Percentiles rank a stretch among this genome's conserved stretches.
These are phyloP conservation scores for Stictocephala bisonia DNA, from an alignment of 2,888 invertebrate genomes.

Conservation along the genomic window DNA sequence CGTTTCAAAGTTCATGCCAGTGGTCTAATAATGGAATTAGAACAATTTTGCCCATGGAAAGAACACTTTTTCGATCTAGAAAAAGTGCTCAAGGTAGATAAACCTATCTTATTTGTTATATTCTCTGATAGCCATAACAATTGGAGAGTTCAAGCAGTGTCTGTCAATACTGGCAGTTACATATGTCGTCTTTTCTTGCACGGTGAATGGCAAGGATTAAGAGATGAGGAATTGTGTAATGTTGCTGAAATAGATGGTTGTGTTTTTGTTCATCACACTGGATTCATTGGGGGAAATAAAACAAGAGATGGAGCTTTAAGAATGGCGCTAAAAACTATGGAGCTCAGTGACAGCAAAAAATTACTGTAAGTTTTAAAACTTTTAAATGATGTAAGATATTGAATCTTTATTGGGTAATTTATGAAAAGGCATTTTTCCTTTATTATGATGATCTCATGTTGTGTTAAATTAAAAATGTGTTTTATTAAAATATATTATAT, in stretches of 20 bases:
- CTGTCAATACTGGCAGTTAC: conserved; percentile 77
- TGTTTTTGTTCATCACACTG: conserved; percentile 87
- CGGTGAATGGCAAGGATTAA: conserved; percentile 86
- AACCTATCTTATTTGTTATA: conserved; percentile 77
- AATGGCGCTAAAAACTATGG: conserved; percentile 84
- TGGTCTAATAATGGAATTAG: conserved; percentile 85
- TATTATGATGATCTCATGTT: too few species aligned
- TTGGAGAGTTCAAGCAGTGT: conserved; percentile 91
- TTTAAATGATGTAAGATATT: too few species aligned
- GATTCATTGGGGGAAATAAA: conserved; percentile 92
- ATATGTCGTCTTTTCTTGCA: conserved; percentile 80
- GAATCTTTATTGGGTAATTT: too few species aligned
- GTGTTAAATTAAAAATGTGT: too few species aligned
- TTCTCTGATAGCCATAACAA: conserved; percentile 72
- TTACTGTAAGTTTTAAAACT: too few species aligned
- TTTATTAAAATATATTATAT: too few species aligned
- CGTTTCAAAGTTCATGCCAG: conserved; percentile 75
- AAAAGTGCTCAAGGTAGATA: conserved; percentile 73
- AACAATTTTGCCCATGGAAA: conserved; percentile 86
- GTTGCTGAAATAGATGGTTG: conserved; percentile 78
- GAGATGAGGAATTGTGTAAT: conserved; percentile 78
- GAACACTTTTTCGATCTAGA: conserved; percentile 89
- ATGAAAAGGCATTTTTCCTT: too few species aligned
- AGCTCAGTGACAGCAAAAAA: too few species aligned
- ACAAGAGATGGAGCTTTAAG: conserved; percentile 82